These are phyloP conservation scores for Anthonomus grandis DNA, from an alignment of 1,140 invertebrate genomes.

Conservation along the genomic window DNA sequence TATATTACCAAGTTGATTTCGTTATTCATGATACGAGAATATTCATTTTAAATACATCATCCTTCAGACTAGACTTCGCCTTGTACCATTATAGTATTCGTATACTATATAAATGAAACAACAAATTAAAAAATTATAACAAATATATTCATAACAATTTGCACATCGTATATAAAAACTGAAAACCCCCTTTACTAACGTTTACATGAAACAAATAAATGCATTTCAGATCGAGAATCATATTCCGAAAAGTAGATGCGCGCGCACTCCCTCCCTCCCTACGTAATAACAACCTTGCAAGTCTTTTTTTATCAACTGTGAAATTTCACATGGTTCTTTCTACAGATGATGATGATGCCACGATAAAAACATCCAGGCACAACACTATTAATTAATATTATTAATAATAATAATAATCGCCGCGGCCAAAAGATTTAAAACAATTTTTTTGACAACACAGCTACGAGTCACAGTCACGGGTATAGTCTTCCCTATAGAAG, in stretches of 20 bases:
- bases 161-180: constrained; percentile 23
- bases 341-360: constrained; percentile 21
- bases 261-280: background rate
- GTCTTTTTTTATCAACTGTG: constrained; percentile 10
- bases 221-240: constrained; percentile 29
- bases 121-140: constrained; percentile 29
- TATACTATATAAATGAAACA: too few species aligned
- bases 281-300: constrained; percentile 10
- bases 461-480: constrained; percentile 15
- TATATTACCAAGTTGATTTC: too few species aligned
- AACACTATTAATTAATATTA: constrained; percentile 14
- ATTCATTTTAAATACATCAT: too few species aligned
- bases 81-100: too few species aligned
- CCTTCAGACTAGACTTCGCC: too few species aligned
- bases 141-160: constrained; percentile 37
- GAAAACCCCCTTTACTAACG: constrained; percentile 16
- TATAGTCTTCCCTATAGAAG: constrained; percentile 3
- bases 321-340: constrained; percentile 20
- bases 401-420: too few species aligned
- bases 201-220: constrained; percentile 28
- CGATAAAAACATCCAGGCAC: constrained; percentile 28
- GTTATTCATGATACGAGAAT: too few species aligned
- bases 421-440: constrained; percentile 29
- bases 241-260: background rate
- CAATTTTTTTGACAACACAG: constrained; percentile 29